Base-by-base conservation (phyloP, 2,797 vertebrate species). In the Lagodon rhomboides region DNA sequence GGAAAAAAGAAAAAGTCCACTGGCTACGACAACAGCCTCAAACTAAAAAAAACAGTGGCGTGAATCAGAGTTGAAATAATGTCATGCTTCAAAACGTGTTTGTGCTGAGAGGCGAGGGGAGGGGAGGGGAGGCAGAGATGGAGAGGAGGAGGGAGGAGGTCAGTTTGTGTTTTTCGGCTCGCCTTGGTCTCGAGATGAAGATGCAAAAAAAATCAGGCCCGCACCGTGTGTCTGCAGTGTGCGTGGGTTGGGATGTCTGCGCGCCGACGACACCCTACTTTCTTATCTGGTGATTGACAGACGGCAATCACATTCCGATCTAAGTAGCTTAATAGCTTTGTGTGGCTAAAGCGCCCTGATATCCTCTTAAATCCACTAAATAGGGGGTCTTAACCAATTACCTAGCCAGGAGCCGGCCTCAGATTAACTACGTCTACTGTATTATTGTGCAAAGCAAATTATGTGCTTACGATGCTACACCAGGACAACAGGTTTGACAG, bases 1-100 rank as follows among this genome's bases (percentile, higher is more conserved):
- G 8, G 1, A 34, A 9, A 34, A 34, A 82, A 89, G 86, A 73
- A 81, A 90, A 80, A 92, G 86, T 89, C 82, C 62, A 80, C 84
- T 50, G 75, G 79, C 87, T 88, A 82, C 77, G 41, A 89, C 84
- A 81, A 90, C 82, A 90, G 90, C 89, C 86, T 84, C 82, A 79
- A 94, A 92, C 83, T 84, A 80, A 83, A 85, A 85, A 80, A 81
- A 85, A 87, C 59, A 67, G 89, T 92, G 89, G 92, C 64, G 88
- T 93, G 91, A 94, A 86, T 90, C 79, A 83, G 85, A 87, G 86
- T 85, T 90, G 81, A 94, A 93, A 91, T 82, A 93, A 94, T 74
- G 89, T 86, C 94, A 95, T 96, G 95, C 95, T 95, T 95, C 67
- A 91, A 91, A 93, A 94, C 38, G 86, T 91, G 87, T 85, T 86